phyloP scores from a whole-genome alignment of 2,888 invertebrate genomes.

The Linyphia triangularis region DNA sequence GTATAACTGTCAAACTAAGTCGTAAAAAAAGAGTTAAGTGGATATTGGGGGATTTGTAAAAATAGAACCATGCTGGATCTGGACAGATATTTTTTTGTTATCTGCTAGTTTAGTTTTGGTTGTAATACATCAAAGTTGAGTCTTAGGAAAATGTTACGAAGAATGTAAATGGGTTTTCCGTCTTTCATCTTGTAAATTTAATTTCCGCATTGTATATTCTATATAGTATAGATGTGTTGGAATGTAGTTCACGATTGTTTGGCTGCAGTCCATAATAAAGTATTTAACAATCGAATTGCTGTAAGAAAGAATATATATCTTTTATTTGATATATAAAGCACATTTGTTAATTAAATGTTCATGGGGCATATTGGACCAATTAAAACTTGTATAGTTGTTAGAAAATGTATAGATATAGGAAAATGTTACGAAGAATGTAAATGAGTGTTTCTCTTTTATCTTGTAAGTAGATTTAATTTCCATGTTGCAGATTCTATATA shows the following conservation, averaged over 20 bases:
- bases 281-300: too few species aligned
- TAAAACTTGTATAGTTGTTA: too few species aligned
- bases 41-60: neutral
- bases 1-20: constrained; percentile 8
- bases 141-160: neutral
- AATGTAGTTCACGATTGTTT: too few species aligned
- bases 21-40: neutral
- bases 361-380: too few species aligned
- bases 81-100: neutral
- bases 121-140: neutral
- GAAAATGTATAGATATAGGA: neutral
- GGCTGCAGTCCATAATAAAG: neutral
- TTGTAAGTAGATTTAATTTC: neutral
- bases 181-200: neutral
- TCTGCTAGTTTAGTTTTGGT: neutral
- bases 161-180: too few species aligned
- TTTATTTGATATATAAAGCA: too few species aligned
- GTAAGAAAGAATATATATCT: too few species aligned
- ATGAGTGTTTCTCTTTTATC: too few species aligned
- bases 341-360: too few species aligned
- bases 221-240: neutral
- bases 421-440: neutral
- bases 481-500: neutral
- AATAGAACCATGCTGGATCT: neutral
- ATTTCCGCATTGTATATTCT: neutral